A percentile compares a stretch with the other conserved stretches of the same genome.
phyloP scores from a whole-genome alignment of 2,888 invertebrate genomes.

The Hymenopus coronatus region DNA sequence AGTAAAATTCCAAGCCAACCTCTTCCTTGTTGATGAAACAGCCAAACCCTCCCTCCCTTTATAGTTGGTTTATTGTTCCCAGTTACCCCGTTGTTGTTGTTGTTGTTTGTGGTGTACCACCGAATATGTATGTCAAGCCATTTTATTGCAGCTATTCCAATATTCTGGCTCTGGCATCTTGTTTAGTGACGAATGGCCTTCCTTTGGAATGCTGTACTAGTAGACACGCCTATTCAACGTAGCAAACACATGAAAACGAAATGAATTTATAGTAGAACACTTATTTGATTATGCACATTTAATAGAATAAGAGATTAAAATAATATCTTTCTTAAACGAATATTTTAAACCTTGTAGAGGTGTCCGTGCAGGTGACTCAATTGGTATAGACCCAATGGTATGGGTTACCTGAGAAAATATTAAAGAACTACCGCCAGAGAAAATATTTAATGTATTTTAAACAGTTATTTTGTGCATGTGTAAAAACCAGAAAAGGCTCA shows the following conservation, averaged over 20 bases:
- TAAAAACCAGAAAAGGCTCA: no score
- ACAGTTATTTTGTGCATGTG: no score
- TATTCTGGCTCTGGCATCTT: background rate
- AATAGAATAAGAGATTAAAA: no score
- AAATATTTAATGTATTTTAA: no score
- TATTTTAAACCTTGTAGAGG: no score
- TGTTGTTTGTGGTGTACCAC: background rate
- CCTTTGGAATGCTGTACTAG: background rate
- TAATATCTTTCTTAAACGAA: no score
- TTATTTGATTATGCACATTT: no score
- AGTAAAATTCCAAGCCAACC: background rate
- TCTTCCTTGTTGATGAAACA: slow-evolving; percentile 5
- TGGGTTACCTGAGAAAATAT: no score
- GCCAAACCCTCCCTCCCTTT: background rate
- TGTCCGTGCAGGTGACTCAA: no score
- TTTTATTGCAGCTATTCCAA: background rate
- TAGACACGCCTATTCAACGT: background rate
- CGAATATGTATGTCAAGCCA: slow-evolving; percentile 3
- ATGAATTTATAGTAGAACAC: background rate
- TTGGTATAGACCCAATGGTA: no score
- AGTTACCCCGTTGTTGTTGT: slow-evolving; percentile 15
- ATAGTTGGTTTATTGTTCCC: slow-evolving; percentile 19
- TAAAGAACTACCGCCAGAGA: no score
- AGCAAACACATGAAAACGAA: background rate
- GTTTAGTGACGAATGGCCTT: background rate